Conservation (phyloP, 2,113 vertebrate genomes). For the Drymodes brunneopygia region DNA sequence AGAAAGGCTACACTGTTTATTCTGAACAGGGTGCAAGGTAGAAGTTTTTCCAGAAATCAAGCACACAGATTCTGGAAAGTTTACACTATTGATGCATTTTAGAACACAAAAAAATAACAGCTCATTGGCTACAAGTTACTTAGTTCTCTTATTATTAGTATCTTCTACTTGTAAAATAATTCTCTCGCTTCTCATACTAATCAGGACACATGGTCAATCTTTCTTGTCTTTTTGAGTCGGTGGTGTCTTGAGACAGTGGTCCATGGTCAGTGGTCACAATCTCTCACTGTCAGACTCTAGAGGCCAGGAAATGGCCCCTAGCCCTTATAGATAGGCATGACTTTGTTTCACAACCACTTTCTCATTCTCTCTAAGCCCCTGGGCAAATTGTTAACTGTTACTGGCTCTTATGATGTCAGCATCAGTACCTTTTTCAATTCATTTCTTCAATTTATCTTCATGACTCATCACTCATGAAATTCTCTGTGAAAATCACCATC, state of each 20-base stretch:
- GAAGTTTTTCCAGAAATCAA: not conserved
- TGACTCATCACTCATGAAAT: not conserved
- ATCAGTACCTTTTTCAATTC: not conserved
- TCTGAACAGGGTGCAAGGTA: too few relatives aligned
- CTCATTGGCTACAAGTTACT: not conserved
- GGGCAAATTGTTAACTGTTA: not conserved
- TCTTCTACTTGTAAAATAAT: not conserved
- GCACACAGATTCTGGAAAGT: not conserved
- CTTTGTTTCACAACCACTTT: not conserved
- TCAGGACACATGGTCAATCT: not conserved
- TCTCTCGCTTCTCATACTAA: not conserved
- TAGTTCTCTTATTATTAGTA: not conserved
- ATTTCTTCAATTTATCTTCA: not conserved
- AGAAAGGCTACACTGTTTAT: not conserved
- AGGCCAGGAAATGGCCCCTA: not conserved
- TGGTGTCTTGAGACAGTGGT: not conserved
- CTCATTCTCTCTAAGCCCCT: not conserved
- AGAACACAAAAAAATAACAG: rapidly evolving
- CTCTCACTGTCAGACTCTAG: not conserved
- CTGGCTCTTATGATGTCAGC: not conserved
- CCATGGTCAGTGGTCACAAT: not conserved
- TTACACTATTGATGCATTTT: not conserved
- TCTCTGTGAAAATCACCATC: not conserved
- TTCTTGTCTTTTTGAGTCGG: rapidly evolving
- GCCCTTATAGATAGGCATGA: rapidly evolving